Base-by-base conservation (phyloP, 1,140 invertebrate genomes). In the Yoshiicerus persimilis region DNA sequence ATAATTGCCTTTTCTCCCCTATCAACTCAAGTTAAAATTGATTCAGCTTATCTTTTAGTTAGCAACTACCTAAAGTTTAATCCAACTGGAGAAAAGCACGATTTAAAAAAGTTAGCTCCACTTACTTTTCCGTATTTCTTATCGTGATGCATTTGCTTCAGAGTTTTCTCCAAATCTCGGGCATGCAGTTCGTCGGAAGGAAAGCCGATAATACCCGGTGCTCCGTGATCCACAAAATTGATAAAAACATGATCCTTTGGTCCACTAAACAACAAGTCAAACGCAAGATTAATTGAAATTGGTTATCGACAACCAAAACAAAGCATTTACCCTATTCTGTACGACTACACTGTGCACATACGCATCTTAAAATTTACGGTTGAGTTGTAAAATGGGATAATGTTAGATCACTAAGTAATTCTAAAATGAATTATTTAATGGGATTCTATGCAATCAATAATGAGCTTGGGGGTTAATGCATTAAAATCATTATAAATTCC, bases 141-240 rank as follows among this genome's bases (percentile, higher is more conserved):
- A 10, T 93, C 90, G 20, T 91, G 70, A 88, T 94, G 89, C 94
- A 95, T 94, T 66, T 91, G 90, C 56, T 92, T 91, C 6, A 95
- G 88, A 8, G 93, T 92, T 25, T 92, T 90, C 23, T 91, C 87
- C 20, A 92, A 84, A n/a, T 91, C 89, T 36, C 84, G 87, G 6
- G 92, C 92, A 38, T 91, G 84, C 9, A 92, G 88, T 83, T 91
- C 92, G 30, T 92, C 91, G 34, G 90, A 70, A 4, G 94, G 94
- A 91, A 95, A 95, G 41, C 92, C 93, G 41, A 95, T 91, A 39
- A 95, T 84, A 30, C 94, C 62, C 30, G 83, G 83, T 47, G 23
- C 94, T 56, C 95, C 95, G 91, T 96, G 95, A 91, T 96, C 95
- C 85, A 94, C 93, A 93, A 95, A 95, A 91, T 95, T 94, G 5